phyloP scores from a whole-genome alignment of 2,113 vertebrate species.

The Suricata suricatta region DNA sequence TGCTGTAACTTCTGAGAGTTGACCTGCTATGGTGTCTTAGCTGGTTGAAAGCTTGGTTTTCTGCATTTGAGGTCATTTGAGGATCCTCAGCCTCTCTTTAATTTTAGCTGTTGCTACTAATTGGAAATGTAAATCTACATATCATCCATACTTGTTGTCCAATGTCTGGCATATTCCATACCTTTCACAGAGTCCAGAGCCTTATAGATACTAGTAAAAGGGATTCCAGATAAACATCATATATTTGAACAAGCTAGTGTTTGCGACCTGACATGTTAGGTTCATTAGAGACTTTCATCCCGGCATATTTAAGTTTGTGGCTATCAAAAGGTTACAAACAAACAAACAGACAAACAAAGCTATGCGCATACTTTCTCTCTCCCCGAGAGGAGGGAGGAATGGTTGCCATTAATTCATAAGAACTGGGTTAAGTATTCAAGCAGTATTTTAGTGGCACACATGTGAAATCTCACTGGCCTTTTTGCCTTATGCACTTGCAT shows the following conservation, averaged over 20 bases:
- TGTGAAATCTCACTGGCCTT: not conserved
- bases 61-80: not conserved
- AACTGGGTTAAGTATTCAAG: not conserved
- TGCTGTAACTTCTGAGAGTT: not conserved
- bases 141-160: constrained; percentile 35
- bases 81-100: not conserved
- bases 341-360: not conserved
- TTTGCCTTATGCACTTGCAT: accelerated
- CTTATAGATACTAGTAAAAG: not conserved
- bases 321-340: not conserved
- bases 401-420: not conserved
- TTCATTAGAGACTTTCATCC: not conserved
- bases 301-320: constrained; percentile 11
- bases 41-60: not conserved
- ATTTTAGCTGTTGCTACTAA: not conserved
- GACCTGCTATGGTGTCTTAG: not conserved
- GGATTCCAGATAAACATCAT: not conserved
- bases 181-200: not conserved
- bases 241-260: not conserved
- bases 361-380: not conserved
- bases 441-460: not conserved
- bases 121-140: constrained; percentile 2
- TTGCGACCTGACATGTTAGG: not conserved
- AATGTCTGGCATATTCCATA: not conserved
- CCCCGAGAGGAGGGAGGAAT: not conserved